Evolutionary conservation across 37 sponge, comb jelly and placozoan genomes (phyloP).

Genomic region (Haliclona indistincta): DNA sequence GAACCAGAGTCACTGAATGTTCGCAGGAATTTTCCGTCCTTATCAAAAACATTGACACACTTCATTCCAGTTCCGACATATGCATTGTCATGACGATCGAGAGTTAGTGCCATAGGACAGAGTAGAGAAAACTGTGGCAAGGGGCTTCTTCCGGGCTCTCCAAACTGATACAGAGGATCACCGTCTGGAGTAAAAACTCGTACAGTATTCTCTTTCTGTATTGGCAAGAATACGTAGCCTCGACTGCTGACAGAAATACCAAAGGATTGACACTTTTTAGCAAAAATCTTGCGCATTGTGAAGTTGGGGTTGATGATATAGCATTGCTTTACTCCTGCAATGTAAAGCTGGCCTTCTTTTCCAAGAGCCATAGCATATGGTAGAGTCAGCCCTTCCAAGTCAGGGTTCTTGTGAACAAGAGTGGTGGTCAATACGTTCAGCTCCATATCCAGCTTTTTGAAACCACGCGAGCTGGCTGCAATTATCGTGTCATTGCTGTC

Average conservation of each 20-base stretch:
- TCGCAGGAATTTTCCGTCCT: conserved; percentile 12
- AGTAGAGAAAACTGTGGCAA: background rate
- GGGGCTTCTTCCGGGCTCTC: conserved; percentile 2
- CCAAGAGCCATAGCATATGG: conserved; percentile 9
- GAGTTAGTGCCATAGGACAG: conserved; percentile 7
- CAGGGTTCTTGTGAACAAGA: background rate
- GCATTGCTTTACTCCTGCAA: background rate
- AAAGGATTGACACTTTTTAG: background rate
- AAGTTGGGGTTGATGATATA: conserved; percentile 14
- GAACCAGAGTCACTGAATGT: background rate
- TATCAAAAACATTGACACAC: background rate
- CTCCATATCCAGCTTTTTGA: conserved; percentile 9
- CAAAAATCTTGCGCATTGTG: background rate
- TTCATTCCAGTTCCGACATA: conserved; percentile 16
- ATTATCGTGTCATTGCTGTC: background rate
- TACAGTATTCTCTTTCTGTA: background rate
- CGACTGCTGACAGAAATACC: conserved; percentile 17
- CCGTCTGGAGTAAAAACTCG: conserved; percentile 17
- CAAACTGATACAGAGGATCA: conserved; percentile 19
- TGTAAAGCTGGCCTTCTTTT: background rate
- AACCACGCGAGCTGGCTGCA: background rate
- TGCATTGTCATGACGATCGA: conserved; percentile 25
- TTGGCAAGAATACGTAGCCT: conserved; percentile 7
- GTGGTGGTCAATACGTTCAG: background rate
- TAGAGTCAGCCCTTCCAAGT: background rate